phyloP scores from a whole-genome alignment of 2,113 vertebrate species.

The Epinephelus moara region DNA sequence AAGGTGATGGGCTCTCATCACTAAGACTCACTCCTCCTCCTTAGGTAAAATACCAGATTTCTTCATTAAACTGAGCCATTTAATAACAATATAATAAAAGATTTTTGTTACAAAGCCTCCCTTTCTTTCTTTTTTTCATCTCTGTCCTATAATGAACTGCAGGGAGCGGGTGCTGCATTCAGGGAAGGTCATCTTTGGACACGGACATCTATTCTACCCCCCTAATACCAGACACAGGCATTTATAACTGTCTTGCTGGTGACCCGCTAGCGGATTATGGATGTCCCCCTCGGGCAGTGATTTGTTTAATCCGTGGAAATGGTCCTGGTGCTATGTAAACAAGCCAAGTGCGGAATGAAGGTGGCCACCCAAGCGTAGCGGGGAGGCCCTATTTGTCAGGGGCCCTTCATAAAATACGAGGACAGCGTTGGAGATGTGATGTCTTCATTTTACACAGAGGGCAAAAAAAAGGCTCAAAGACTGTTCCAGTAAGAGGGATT shows the following conservation, averaged over 20 bases:
- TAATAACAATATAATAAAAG: conserved; percentile 55
- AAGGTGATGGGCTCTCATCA: conserved; percentile 63
- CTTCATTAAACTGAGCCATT: conserved; percentile 31
- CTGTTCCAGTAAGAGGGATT: conserved; percentile 33
- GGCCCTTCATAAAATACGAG: conserved; percentile 94
- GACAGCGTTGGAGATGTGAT: conserved; percentile 90
- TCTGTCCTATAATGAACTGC: conserved; percentile 46
- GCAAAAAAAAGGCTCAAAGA: conserved; percentile 89
- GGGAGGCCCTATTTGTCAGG: conserved; percentile 96
- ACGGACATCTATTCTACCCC: conserved; percentile 88
- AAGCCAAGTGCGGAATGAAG: conserved; percentile 97
- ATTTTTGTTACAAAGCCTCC: conserved; percentile 33
- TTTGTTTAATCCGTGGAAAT: conserved; percentile 99
- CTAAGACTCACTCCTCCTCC: not conserved
- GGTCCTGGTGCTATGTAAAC: conserved; percentile 98
- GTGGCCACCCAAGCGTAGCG: conserved; percentile 91
- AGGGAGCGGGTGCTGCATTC: conserved; percentile 79
- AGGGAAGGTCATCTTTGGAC: conserved; percentile 91
- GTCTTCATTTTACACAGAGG: conserved; percentile 96
- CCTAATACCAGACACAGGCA: conserved; percentile 79
- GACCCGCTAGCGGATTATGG: conserved; percentile 94
- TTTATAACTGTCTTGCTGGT: conserved; percentile 90
- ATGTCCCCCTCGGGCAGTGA: conserved; percentile 95
- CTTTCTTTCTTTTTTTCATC: not conserved
- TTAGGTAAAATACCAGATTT: not conserved